Evolutionary conservation across 2,888 invertebrate species (phyloP), one percentile per base, ranked within the genome.

Genomic region (Drosophila bunnanda): DNA sequence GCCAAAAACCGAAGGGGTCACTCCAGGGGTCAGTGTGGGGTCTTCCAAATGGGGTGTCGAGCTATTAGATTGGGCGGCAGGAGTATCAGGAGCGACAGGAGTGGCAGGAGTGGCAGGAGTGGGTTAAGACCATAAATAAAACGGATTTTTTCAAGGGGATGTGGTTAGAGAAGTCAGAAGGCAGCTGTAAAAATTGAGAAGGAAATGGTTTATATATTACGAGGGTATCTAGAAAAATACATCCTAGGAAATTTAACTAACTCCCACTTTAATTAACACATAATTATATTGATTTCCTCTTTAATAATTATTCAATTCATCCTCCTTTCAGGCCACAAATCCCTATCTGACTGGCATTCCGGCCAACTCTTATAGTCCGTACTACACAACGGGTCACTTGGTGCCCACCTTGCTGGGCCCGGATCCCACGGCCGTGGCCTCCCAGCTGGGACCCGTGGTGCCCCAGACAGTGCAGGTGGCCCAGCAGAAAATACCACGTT

Each of bases 401-500:
- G 96, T 97, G 95, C 97, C 97, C 90, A 95, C 97, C 89, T 95
- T 97, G 94, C 95, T 97, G 94, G 96, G 97, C 76, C 97, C 97
- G 86, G 97, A 97, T 94, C 97, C 96, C 78, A 94, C 96, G 90
- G 93, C 94, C 75, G 95, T 95, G 79, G 96, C 95, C 90, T 96
- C 96, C 91, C 97, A 96, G 82, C 94, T 97, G 89, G 96, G 97
- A 82, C 92, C 92, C 89, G 96, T 95, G 90, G 96, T 95, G 93
- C 97, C 95, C 93, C 97, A 97, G 94, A 96, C 95, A 93, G 97
- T 95, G 93, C 96, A 94, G 93, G 97, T 96, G 93, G 96, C 96
- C 93, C 96, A 97, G 94, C 98, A 98, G 94, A 98, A 98, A 94
- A 95, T 98, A 95, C 97, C 97, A 90, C 96, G 98, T 93, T 96